These are phyloP conservation scores for Nipponia nippon DNA, from an alignment of 2,113 vertebrate species.

Conservation along the genomic window DNA sequence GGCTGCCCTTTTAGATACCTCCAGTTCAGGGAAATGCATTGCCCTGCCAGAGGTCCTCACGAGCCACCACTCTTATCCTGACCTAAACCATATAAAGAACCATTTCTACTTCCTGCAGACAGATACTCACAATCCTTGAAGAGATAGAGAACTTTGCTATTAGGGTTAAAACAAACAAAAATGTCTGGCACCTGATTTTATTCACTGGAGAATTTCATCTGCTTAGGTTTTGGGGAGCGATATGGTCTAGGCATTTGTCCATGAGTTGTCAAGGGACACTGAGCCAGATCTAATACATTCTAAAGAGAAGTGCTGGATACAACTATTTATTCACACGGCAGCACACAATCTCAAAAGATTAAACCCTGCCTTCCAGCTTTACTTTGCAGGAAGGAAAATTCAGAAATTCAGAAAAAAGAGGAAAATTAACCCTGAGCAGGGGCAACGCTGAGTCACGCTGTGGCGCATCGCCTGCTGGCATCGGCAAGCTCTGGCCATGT, in stretches of 20 bases:
- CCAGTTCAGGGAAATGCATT: background rate
- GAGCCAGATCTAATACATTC: background rate
- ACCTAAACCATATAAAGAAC: background rate
- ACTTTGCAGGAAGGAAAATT: background rate
- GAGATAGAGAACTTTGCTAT: background rate
- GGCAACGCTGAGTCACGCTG: accelerated
- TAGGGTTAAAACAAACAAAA: background rate
- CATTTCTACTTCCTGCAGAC: background rate
- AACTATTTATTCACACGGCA: background rate
- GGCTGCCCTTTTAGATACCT: background rate
- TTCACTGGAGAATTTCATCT: background rate
- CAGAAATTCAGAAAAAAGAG: background rate
- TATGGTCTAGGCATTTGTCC: background rate
- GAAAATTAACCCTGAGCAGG: background rate
- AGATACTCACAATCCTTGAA: background rate
- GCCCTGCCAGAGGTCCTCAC: background rate
- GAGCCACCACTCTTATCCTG: background rate
- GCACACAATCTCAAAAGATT: background rate
- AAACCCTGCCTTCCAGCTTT: background rate
- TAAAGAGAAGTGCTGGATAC: background rate
- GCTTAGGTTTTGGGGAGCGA: background rate
- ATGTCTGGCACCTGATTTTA: background rate
- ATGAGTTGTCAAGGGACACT: background rate
- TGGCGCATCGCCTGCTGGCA: accelerated
- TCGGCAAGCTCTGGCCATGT: background rate